phyloP scores from a whole-genome alignment of 1,140 invertebrate species.

The Caenorhabditis latens region DNA sequence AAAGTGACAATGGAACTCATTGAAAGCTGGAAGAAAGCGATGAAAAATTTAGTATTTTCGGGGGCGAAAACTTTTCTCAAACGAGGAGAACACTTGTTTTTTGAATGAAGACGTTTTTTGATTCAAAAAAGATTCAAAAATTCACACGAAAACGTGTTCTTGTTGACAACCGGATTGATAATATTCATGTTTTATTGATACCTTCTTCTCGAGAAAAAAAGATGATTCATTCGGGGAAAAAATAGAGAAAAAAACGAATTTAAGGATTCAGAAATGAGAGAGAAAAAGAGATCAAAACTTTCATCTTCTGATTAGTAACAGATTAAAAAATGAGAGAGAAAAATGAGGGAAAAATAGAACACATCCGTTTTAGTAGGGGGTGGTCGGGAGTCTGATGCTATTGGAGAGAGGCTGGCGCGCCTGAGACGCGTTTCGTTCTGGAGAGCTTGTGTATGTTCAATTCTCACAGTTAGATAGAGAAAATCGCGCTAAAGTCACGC shows the following conservation, averaged over 20 bases:
- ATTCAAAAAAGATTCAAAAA: background rate
- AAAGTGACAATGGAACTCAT: background rate
- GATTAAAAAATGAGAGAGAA: background rate
- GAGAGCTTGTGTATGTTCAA: no score
- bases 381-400: no score
- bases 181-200: slow-evolving; percentile 37
- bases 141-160: slow-evolving; percentile 7
- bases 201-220: background rate
- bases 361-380: no score
- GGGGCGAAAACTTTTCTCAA: slow-evolving; percentile 7
- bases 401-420: no score
- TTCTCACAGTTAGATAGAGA: no score
- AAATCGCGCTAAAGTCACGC: no score
- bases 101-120: background rate
- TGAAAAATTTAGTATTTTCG: slow-evolving; percentile 43
- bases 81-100: background rate
- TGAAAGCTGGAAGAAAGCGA: background rate
- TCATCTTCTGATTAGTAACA: background rate
- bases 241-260: background rate
- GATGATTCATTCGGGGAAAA: background rate
- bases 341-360: background rate
- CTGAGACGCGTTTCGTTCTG: no score
- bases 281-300: background rate
- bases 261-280: slow-evolving; percentile 6
- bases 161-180: background rate